These are phyloP conservation scores for Oxyura jamaicensis DNA, from an alignment of 2,113 vertebrate genomes.

Conservation along the genomic window DNA sequence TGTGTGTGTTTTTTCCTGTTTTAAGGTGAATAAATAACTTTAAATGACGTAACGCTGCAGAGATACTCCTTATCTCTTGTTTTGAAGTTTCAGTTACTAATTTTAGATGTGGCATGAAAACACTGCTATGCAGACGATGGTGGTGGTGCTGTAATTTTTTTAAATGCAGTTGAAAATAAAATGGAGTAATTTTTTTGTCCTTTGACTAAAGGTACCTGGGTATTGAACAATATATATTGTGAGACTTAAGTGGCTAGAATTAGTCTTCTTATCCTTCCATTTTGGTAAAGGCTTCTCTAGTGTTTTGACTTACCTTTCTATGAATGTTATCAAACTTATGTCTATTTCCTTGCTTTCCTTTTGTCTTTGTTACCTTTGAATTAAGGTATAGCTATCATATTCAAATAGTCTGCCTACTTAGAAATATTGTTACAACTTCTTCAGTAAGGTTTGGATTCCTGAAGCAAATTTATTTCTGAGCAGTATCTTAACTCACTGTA, in stretches of 20 bases:
- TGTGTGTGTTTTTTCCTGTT: fast-evolving
- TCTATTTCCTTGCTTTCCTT: background rate
- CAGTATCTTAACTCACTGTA: background rate
- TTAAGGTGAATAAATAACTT: background rate
- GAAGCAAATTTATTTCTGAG: background rate
- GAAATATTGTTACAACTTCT: background rate
- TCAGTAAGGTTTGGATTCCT: background rate
- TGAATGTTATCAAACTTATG: background rate
- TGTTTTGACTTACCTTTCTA: background rate
- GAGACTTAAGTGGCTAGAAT: background rate
- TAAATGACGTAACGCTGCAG: background rate
- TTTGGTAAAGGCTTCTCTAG: background rate
- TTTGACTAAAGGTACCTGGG: background rate
- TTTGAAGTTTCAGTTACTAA: too few relatives aligned
- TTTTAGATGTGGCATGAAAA: background rate
- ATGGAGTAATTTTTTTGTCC: background rate
- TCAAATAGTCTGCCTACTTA: background rate
- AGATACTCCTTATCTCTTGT: background rate
- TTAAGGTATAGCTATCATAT: background rate
- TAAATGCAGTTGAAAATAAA: background rate
- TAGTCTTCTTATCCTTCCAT: background rate
- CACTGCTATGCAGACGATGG: background rate
- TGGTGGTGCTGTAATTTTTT: background rate
- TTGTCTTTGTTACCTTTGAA: background rate
- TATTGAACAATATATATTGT: background rate